These are phyloP conservation scores for Malthinus flaveolus DNA, from an alignment of 2,888 invertebrate genomes.

Conservation along the genomic window DNA sequence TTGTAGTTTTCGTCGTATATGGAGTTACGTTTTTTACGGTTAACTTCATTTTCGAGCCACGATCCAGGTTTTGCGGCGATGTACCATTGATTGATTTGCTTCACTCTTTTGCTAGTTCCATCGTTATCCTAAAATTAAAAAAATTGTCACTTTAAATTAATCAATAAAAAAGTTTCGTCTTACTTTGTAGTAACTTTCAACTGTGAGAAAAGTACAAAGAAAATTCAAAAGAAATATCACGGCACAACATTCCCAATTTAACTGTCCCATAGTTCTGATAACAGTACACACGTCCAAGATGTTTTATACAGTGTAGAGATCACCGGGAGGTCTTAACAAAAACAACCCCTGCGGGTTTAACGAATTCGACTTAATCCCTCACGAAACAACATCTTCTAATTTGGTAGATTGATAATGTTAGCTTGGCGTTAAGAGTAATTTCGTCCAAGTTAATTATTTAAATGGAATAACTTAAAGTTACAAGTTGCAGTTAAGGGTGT, in stretches of 20 bases:
- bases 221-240: slow-evolving; percentile 26
- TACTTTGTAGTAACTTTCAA: slow-evolving; percentile 17
- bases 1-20: slow-evolving; percentile 41
- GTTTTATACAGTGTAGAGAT: slow-evolving; percentile 39
- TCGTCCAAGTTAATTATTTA: slow-evolving; percentile 8
- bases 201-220: slow-evolving; percentile 7
- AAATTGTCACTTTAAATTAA: not conserved
- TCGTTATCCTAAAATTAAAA: slow-evolving; percentile 1
- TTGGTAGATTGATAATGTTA: slow-evolving; percentile 8
- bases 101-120: not conserved
- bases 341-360: slow-evolving; percentile 44
- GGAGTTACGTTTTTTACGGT: slow-evolving; percentile 54
- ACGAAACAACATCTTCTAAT: slow-evolving; percentile 25
- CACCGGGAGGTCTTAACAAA: slow-evolving; percentile 42
- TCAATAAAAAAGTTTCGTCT: too few relatives aligned
- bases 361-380: slow-evolving; percentile 38
- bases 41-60: slow-evolving; percentile 62
- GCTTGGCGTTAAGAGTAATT: slow-evolving; percentile 4
- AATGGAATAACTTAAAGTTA: not conserved
- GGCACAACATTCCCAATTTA: slow-evolving; percentile 34
- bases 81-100: slow-evolving; percentile 8
- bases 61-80: slow-evolving; percentile 39
- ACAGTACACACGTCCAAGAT: slow-evolving; percentile 16
- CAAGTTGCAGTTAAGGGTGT: not conserved
- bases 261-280: slow-evolving; percentile 38